Conservation (phyloP, 1,140 invertebrate genomes). For the Pemphigus obesinymphae region DNA sequence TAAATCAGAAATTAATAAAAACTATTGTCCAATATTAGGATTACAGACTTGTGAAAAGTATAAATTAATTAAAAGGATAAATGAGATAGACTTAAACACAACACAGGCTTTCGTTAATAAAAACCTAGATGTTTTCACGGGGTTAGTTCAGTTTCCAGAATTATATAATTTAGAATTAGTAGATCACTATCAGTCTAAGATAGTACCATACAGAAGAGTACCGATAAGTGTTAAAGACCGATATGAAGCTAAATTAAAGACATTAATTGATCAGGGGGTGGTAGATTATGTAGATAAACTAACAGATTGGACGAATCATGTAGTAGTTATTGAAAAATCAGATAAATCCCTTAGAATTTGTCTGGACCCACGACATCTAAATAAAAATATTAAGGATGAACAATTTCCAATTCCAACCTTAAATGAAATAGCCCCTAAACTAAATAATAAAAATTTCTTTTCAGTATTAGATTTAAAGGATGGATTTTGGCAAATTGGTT, state of each 20-base stretch:
- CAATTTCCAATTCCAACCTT: neutral
- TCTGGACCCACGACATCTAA: neutral
- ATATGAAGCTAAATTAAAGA: neutral
- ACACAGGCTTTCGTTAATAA: too few species aligned
- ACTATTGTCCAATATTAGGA: too few species aligned
- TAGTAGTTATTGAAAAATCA: neutral
- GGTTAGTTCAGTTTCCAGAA: neutral
- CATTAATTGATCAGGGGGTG: neutral
- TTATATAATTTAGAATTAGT: neutral
- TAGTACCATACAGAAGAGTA: neutral
- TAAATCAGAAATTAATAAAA: too few species aligned
- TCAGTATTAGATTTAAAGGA: slow-evolving; percentile 16
- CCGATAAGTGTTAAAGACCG: neutral
- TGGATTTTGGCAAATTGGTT: slow-evolving; percentile 7
- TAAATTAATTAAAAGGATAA: too few species aligned
- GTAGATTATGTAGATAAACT: neutral
- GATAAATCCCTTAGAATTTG: neutral
- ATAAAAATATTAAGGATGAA: neutral
- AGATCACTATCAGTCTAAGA: neutral
- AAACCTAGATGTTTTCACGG: neutral
- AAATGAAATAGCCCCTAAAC: slow-evolving; percentile 2
- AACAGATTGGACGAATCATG: neutral
- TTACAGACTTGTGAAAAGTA: too few species aligned
- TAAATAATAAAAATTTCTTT: neutral
- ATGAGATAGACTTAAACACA: too few species aligned